phyloP scores from a whole-genome alignment of 2,113 vertebrate species.

The Trachemys scripta region DNA sequence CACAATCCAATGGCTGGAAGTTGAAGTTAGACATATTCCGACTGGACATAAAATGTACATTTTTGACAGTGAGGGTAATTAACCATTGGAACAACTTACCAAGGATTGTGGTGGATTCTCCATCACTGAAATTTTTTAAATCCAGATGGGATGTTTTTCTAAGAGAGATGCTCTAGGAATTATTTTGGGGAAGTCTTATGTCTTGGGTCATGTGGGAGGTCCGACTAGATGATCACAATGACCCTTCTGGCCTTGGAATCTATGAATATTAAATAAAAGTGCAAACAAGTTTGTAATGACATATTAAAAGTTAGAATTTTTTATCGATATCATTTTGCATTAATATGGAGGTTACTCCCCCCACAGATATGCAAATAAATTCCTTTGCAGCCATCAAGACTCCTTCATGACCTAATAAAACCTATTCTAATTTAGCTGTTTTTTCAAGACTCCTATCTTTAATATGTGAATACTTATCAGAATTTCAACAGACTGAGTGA shows the following conservation, averaged over 20 bases:
- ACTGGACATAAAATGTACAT: neutral
- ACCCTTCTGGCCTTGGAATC: neutral
- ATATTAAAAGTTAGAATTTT: neutral
- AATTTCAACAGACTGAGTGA: conserved; percentile 61
- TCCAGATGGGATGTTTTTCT: neutral
- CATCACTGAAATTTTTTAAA: neutral
- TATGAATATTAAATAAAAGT: neutral
- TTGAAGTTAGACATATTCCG: neutral
- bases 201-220: neutral
- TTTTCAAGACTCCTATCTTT: conserved; percentile 23
- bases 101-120: neutral
- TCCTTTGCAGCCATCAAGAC: conserved; percentile 35
- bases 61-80: neutral
- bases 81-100: neutral
- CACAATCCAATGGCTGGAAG: neutral
- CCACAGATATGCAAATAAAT: conserved; percentile 33
- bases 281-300: neutral
- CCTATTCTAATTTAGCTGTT: conserved; percentile 47
- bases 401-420: conserved; percentile 33
- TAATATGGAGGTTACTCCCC: neutral
- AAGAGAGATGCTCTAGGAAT: neutral
- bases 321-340: neutral
- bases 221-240: neutral
- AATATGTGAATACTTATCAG: conserved; percentile 68
- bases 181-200: neutral